Percentiles rank a stretch among this genome's conserved stretches.
phyloP scores from a whole-genome alignment of 2,888 invertebrate species.

The Erebia ligea region DNA sequence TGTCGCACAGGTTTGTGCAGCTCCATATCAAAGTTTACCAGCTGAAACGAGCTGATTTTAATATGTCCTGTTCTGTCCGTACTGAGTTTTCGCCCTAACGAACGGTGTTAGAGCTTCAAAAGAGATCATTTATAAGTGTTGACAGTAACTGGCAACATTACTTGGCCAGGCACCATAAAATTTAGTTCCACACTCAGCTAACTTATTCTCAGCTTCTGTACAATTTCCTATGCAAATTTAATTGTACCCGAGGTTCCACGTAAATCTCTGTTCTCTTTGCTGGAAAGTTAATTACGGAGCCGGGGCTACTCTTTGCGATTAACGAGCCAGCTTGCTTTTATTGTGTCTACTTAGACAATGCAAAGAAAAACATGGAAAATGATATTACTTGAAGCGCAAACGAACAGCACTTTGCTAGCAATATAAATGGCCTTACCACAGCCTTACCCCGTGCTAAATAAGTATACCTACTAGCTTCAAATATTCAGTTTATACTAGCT shows the following conservation, averaged over 20 bases:
- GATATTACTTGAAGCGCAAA: constrained; percentile 53
- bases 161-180: constrained; percentile 63
- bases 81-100: background rate
- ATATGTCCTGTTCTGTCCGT: too few relatives aligned
- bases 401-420: constrained; percentile 24
- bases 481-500: too few relatives aligned
- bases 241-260: constrained; percentile 78
- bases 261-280: constrained; percentile 74
- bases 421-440: background rate
- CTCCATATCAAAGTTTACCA: too few relatives aligned
- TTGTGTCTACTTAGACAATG: constrained; percentile 76
- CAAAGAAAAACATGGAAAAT: constrained; percentile 60
- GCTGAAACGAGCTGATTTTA: too few relatives aligned
- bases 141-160: constrained; percentile 46
- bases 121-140: constrained; percentile 42
- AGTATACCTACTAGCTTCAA: too few relatives aligned
- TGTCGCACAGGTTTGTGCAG: too few relatives aligned
- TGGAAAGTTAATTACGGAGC: constrained; percentile 79
- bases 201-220: constrained; percentile 79
- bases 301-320: constrained; percentile 71
- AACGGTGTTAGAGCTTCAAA: constrained; percentile 25
- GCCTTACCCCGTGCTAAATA: background rate
- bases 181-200: constrained; percentile 66
- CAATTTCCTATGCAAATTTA: constrained; percentile 84
- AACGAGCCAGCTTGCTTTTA: constrained; percentile 73